These are phyloP conservation scores for Bombus affinis DNA, from an alignment of 1,140 invertebrate genomes.

Conservation along the genomic window DNA sequence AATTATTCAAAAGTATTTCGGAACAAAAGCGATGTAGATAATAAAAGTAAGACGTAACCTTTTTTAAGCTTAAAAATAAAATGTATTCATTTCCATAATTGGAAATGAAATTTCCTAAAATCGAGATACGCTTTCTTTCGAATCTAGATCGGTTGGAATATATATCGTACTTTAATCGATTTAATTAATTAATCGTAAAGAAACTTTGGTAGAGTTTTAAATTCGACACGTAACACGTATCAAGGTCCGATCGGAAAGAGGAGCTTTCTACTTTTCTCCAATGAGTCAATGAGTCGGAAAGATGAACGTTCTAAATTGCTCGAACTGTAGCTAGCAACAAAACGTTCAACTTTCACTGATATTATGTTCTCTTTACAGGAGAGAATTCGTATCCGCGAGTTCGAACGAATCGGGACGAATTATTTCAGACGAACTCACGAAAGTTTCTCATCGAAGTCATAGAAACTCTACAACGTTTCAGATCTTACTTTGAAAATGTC, in stretches of 20 bases:
- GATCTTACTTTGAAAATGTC: too few species aligned
- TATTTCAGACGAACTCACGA: neutral
- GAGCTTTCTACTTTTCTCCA: conserved; percentile 38
- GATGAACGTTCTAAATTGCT: conserved; percentile 39
- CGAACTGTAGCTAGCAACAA: neutral
- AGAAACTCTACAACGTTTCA: too few species aligned
- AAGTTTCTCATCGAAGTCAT: conserved; percentile 1
- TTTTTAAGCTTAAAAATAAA: too few species aligned
- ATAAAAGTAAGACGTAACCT: too few species aligned
- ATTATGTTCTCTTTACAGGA: conserved; percentile 16
- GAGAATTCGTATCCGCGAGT: conserved; percentile 3
- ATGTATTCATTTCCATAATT: too few species aligned
- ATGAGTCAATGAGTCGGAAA: conserved; percentile 34
- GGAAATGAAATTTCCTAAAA: too few species aligned
- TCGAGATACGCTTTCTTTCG: neutral
- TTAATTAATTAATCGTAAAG: too few species aligned
- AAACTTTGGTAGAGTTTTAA: neutral
- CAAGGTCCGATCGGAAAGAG: neutral
- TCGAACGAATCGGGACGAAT: neutral
- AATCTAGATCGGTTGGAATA: too few species aligned
- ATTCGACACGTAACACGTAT: neutral
- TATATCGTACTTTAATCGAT: too few species aligned
- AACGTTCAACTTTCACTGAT: conserved; percentile 42
- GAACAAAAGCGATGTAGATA: too few species aligned
- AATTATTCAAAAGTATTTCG: too few species aligned